Percentiles rank a stretch among this genome's conserved stretches.
Conservation (phyloP, 2,113 vertebrate species). For the Condylura cristata region DNA sequence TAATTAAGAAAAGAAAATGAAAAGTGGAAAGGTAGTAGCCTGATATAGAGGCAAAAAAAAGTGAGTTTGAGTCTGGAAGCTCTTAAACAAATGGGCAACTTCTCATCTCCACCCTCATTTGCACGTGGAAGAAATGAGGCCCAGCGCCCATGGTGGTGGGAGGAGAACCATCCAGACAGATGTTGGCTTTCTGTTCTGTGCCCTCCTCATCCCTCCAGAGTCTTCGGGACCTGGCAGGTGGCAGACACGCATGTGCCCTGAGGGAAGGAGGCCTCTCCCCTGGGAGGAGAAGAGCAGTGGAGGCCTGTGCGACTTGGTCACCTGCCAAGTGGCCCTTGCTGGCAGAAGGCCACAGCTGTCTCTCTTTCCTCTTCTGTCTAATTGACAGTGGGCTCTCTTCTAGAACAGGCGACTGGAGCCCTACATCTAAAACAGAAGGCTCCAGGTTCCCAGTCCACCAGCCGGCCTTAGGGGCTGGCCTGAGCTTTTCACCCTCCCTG, state of each 20-base stretch:
- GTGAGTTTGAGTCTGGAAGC: not conserved
- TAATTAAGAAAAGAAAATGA: too few species aligned
- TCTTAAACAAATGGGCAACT: not conserved
- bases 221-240: rapidly evolving
- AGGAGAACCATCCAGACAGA: not conserved
- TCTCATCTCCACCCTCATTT: not conserved
- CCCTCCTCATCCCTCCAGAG: not conserved
- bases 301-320: not conserved
- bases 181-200: not conserved
- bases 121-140: not conserved
- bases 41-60: not conserved
- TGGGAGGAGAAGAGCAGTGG: not conserved
- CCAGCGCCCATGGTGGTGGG: not conserved
- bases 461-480: not conserved
- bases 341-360: not conserved
- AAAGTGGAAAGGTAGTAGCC: not conserved
- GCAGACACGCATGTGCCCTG: not conserved
- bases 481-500: not conserved
- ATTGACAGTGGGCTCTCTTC: not conserved
- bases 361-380: not conserved
- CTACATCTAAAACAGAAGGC: not conserved
- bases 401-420: not conserved
- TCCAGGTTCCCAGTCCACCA: not conserved
- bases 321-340: not conserved
- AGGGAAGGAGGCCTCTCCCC: not conserved